Percentiles rank a stretch among this genome's conserved stretches.
These are phyloP conservation scores for Catonia carolina DNA, from an alignment of 2,888 invertebrate species.

Conservation along the genomic window DNA sequence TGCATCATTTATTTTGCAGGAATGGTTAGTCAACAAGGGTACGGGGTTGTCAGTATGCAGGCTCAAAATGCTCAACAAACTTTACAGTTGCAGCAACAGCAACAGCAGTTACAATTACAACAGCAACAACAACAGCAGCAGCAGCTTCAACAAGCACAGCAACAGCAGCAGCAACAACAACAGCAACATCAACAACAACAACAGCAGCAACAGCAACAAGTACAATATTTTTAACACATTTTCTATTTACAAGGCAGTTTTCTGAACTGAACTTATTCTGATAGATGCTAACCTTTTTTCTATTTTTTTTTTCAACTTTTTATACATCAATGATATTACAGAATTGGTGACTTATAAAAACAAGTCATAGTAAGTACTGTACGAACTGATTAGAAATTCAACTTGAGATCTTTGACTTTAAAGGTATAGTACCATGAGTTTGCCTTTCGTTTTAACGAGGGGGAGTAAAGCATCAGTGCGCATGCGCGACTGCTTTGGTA, in stretches of 20 bases:
- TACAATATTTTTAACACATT: too few species aligned
- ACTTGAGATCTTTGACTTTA: too few species aligned
- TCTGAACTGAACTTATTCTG: too few species aligned
- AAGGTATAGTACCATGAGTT: too few species aligned
- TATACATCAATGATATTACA: not conserved
- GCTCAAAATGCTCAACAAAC: slow-evolving; percentile 40
- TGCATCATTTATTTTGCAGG: slow-evolving; percentile 43
- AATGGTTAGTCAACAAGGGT: slow-evolving; percentile 51
- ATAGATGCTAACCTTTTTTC: too few species aligned
- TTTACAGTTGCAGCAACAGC: slow-evolving; percentile 41
- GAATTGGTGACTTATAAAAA: not conserved
- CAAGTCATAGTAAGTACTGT: too few species aligned
- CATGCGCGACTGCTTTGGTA: too few species aligned
- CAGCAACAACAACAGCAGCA: slow-evolving; percentile 39
- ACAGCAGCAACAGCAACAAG: slow-evolving; percentile 38
- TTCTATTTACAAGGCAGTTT: too few species aligned
- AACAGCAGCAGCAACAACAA: slow-evolving; percentile 42
- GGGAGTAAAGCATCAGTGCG: too few species aligned
- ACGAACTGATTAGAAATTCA: too few species aligned
- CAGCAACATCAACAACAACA: slow-evolving; percentile 38
- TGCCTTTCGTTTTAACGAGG: too few species aligned
- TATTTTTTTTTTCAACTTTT: too few species aligned
- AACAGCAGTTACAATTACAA: slow-evolving; percentile 39
- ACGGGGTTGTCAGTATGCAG: slow-evolving; percentile 38
- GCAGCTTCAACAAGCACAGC: slow-evolving; percentile 40